phyloP scores from a whole-genome alignment of 2,888 invertebrate species.

The Apomyelois bistriatella region DNA sequence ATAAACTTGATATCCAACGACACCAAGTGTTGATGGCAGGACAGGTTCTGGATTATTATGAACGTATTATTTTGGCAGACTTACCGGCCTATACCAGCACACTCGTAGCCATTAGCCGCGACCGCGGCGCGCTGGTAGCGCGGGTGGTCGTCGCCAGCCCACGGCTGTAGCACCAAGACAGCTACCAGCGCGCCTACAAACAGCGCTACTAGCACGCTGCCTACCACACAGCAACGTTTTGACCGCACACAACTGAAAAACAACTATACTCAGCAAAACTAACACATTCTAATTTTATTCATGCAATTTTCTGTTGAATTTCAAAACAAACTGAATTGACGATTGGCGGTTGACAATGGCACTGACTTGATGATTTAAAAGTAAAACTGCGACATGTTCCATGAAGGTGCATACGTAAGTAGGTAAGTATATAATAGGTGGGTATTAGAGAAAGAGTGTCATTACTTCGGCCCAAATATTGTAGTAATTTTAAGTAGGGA shows the following conservation, averaged over 20 bases:
- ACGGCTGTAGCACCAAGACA: slow-evolving; percentile 66
- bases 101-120: slow-evolving; percentile 86
- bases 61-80: too few species aligned
- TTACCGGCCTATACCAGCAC: slow-evolving; percentile 85
- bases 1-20: too few species aligned
- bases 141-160: slow-evolving; percentile 52
- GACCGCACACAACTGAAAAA: slow-evolving; percentile 30
- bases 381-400: background rate
- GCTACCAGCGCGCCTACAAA: slow-evolving; percentile 64
- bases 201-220: slow-evolving; percentile 65
- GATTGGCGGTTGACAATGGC: background rate
- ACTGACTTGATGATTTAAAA: slow-evolving; percentile 1
- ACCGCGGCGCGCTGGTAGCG: slow-evolving; percentile 80
- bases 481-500: too few species aligned
- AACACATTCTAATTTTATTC: slow-evolving; percentile 7
- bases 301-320: background rate
- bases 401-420: background rate
- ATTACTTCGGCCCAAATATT: too few species aligned
- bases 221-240: slow-evolving; percentile 47
- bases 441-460: too few species aligned
- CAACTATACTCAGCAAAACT: background rate
- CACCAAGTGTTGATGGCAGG: too few species aligned
- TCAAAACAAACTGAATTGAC: slow-evolving; percentile 2
- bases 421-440: too few species aligned
- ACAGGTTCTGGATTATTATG: too few species aligned